These are phyloP conservation scores for Brachylomia viminalis DNA, from an alignment of 2,888 invertebrate genomes.

Conservation along the genomic window DNA sequence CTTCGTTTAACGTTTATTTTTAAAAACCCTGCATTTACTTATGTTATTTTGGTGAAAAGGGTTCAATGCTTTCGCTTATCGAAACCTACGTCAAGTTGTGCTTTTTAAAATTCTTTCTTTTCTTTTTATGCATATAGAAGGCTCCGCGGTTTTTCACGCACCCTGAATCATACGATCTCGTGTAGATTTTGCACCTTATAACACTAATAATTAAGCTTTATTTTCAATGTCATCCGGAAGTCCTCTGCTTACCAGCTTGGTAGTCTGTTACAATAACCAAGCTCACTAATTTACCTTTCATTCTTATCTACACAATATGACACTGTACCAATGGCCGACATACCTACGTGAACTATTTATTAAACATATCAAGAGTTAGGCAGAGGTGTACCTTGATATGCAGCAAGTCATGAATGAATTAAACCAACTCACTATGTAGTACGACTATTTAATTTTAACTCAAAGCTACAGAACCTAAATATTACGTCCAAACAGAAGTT, in stretches of 20 bases:
- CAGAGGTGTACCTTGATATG: no score
- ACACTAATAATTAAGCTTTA: not conserved
- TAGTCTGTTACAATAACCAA: not conserved
- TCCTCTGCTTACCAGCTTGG: not conserved
- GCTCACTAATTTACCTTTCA: not conserved
- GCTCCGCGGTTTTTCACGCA: not conserved
- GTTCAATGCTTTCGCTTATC: not conserved
- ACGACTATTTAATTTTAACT: not conserved
- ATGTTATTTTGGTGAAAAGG: not conserved
- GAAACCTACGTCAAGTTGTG: not conserved
- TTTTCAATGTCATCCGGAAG: not conserved
- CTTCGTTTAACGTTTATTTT: constrained; percentile 8
- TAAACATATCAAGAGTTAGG: no score
- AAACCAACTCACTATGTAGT: not conserved
- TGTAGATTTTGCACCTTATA: not conserved
- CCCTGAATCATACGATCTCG: not conserved
- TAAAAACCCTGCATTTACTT: not conserved
- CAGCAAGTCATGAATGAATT: not conserved
- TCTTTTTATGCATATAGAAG: not conserved
- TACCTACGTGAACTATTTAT: not conserved
- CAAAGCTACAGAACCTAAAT: not conserved
- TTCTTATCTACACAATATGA: not conserved
- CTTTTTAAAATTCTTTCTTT: no score
- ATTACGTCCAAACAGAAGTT: not conserved
- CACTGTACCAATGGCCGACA: not conserved